Conservation (phyloP, 2,113 vertebrate species). For the Atractosteus spatula region DNA sequence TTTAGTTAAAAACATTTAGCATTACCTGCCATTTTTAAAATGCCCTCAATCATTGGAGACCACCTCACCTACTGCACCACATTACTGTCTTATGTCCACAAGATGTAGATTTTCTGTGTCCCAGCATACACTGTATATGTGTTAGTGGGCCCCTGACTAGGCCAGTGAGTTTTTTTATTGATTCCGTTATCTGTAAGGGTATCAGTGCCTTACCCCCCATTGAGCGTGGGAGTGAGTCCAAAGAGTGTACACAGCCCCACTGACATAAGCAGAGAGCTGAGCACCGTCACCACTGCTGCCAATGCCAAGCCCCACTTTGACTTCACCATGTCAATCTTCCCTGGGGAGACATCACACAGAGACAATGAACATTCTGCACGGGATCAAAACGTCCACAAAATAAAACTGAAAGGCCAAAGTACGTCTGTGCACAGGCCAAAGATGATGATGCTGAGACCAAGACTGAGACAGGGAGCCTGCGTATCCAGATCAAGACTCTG, state of each 20-base stretch:
- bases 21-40: too few relatives aligned
- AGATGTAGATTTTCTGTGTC: too few relatives aligned
- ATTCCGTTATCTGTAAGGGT: not conserved
- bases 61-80: too few relatives aligned
- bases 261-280: conserved; percentile 97
- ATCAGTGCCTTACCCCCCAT: conserved; percentile 81
- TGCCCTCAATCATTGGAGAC: too few relatives aligned
- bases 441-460: not conserved
- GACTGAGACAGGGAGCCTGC: too few relatives aligned
- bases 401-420: too few relatives aligned
- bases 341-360: conserved; percentile 52
- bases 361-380: not conserved
- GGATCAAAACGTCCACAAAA: not conserved
- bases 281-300: conserved; percentile 93
- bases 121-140: conserved; percentile 4
- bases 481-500: too few relatives aligned
- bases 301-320: conserved; percentile 97
- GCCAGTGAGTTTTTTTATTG: not conserved
- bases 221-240: conserved; percentile 92
- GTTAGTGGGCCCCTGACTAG: conserved; percentile 4
- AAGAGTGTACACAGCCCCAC: conserved; percentile 96
- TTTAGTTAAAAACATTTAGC: too few relatives aligned
- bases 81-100: too few relatives aligned
- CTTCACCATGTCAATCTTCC: conserved; percentile 98
- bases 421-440: not conserved